A percentile compares a stretch with the other conserved stretches of the same genome.
These are phyloP conservation scores for Adelphocoris suturalis DNA, from an alignment of 2,888 invertebrate genomes.

Conservation along the genomic window DNA sequence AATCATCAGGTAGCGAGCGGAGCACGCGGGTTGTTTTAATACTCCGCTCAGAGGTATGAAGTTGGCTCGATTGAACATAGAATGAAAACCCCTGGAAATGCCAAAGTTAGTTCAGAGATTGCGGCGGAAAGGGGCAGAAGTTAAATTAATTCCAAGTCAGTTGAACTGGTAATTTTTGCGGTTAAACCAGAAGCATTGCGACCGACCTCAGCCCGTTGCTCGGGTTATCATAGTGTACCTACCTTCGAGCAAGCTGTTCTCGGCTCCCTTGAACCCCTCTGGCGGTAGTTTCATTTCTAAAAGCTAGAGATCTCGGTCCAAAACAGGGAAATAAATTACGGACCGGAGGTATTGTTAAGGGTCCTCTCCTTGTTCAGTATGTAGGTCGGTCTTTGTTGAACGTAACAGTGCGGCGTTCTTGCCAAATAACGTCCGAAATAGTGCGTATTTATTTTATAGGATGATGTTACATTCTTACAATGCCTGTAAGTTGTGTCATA, in stretches of 20 bases:
- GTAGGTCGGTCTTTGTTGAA: conserved; percentile 1
- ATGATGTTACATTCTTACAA: too few relatives aligned
- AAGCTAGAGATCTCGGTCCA: background rate
- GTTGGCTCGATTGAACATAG: background rate
- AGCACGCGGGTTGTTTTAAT: background rate
- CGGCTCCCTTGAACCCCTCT: background rate
- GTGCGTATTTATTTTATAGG: background rate
- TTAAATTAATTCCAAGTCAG: conserved; percentile 25
- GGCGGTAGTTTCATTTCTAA: background rate
- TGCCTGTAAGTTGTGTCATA: too few relatives aligned
- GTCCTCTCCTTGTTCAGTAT: conserved; percentile 16
- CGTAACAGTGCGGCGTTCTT: background rate
- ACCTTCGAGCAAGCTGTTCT: background rate
- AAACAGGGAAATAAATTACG: conserved; percentile 6
- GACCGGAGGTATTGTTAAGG: conserved; percentile 7
- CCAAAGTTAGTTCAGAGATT: conserved; percentile 19
- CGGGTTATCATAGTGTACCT: background rate
- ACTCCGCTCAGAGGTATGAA: background rate
- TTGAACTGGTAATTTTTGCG: conserved; percentile 6
- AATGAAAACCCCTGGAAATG: conserved; percentile 15
- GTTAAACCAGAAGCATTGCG: background rate
- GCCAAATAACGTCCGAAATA: background rate
- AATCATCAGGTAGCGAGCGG: too few relatives aligned
- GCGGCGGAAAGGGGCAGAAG: background rate
- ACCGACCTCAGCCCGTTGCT: background rate